Evolutionary conservation across 2,888 invertebrate genomes (phyloP), one percentile per base, ranked within the genome.

Genomic region (Syritta pipiens): DNA sequence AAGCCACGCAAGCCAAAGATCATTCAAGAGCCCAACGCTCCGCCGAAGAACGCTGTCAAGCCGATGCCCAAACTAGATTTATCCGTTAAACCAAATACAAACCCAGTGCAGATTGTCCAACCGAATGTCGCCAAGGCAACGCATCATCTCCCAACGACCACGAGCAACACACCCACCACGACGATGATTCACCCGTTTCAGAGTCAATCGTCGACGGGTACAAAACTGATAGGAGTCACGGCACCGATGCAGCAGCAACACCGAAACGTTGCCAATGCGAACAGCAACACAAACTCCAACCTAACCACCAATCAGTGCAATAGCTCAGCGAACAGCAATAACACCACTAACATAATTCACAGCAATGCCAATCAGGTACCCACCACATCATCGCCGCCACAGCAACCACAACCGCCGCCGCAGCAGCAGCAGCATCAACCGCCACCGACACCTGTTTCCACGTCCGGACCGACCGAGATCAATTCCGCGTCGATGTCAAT

Each of bases 201-300:
- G 55, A 83, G 71, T 37, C 87, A 86, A 44, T 87, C 87, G 0
- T 86, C 86, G 26, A 87, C 87, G 12, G 85, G 85, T 0, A 88
- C 88, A 1, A 88, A 88, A 62, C 69, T 88, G 69, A 86, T 88
- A 24, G 88, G 89, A 1, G 84, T 88, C 1, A 88, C 88, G 9
- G 89, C 88, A 19, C 88, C 88, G 2, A 89, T 88, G 89, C 88
- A 89, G 69, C 88, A 88, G 42, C 86, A 87, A 40, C 85, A 84
- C 20, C 57, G 49, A 26, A 44, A 46, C 44, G 28, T 35, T 4
- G 24, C 22, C 6, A 75, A 53, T 32, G n/a, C n/a, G n/a, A 79
- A 67, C 53, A 67, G 17, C 24, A 75, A 75, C 32, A 53, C 7
- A 20, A 51, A 37, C 40, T 48, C 1, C 14, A 62, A 40, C 28